Conservation (phyloP, 2,888 invertebrate species). For the Rotaria socialis region DNA sequence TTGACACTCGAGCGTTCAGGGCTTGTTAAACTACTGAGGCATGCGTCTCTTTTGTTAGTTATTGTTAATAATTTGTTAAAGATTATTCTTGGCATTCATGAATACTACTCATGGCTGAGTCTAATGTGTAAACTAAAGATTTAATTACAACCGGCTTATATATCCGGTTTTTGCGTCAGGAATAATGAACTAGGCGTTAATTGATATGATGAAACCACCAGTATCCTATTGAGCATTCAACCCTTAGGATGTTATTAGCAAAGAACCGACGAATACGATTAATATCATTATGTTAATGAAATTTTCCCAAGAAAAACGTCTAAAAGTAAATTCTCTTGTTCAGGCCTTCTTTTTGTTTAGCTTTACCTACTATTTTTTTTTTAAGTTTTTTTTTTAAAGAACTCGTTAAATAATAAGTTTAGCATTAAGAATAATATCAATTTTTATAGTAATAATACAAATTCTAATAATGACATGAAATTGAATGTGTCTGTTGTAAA, state of each 20-base stretch:
- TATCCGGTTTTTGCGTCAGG: neutral
- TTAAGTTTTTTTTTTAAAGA: neutral
- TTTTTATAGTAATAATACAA: neutral
- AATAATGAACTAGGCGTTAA: neutral
- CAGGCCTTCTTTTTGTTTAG: neutral
- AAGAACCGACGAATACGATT: neutral
- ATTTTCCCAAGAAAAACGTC: neutral
- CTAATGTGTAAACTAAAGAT: neutral
- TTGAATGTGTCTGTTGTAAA: neutral
- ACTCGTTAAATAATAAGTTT: neutral
- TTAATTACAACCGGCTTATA: neutral
- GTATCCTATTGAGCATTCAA: neutral
- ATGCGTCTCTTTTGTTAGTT: neutral
- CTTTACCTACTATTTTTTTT: neutral
- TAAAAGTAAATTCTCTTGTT: neutral
- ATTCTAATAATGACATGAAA: neutral
- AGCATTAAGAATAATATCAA: too few relatives aligned
- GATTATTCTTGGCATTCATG: neutral
- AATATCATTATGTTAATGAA: neutral
- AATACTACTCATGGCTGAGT: neutral
- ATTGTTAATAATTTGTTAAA: neutral
- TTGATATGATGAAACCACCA: neutral
- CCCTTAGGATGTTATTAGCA: neutral
- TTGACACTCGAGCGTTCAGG: neutral
- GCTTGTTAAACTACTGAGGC: neutral